These are phyloP conservation scores for Pentalonia nigronervosa DNA, from an alignment of 1,140 invertebrate genomes.

Conservation along the genomic window DNA sequence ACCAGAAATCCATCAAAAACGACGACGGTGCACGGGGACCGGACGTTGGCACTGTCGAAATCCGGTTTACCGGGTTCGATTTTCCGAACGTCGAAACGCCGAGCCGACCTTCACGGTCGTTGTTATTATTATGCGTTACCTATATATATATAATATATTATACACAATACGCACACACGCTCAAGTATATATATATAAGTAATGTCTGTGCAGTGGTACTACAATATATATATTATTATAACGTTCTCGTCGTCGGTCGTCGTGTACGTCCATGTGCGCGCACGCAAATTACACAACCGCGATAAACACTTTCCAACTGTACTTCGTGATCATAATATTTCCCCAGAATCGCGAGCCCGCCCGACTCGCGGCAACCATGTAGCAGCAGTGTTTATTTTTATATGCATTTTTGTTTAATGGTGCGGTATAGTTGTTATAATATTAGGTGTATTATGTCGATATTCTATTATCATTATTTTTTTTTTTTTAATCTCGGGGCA, in stretches of 20 bases:
- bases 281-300: constrained; percentile 29
- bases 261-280: background rate
- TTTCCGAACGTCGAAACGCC: background rate
- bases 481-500: background rate
- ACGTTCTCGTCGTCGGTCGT: background rate
- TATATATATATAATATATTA: no score
- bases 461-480: background rate
- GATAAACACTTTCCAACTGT: constrained; percentile 32
- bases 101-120: background rate
- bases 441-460: no score
- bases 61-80: constrained; percentile 31
- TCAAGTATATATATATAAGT: background rate
- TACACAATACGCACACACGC: background rate
- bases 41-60: background rate
- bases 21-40: background rate
- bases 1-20: background rate
- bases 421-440: background rate
- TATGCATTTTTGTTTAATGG: no score
- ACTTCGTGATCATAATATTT: constrained; percentile 35
- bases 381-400: background rate
- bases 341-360: constrained; percentile 7
- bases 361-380: background rate
- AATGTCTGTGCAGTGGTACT: background rate
- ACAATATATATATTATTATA: constrained; percentile 26
- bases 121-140: background rate